These are phyloP conservation scores for Zaprionus gabonicus DNA, from an alignment of 1,140 invertebrate genomes.

Conservation along the genomic window DNA sequence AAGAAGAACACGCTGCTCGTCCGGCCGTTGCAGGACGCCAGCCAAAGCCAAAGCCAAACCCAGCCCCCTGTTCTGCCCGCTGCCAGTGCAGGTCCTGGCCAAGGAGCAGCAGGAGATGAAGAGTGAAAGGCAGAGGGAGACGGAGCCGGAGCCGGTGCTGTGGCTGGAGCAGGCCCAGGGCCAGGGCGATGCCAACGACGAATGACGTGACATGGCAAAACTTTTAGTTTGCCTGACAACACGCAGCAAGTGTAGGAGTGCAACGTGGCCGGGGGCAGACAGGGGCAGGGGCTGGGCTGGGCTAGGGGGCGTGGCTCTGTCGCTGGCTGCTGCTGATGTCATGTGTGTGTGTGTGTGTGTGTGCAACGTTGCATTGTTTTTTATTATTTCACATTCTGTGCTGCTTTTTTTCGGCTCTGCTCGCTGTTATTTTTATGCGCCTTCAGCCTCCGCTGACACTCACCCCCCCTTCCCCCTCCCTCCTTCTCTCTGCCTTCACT, in stretches of 20 bases:
- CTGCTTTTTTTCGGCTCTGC: slow-evolving; percentile 38
- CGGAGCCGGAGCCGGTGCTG: neutral
- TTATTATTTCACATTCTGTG: slow-evolving; percentile 20
- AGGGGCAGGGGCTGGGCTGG: slow-evolving; percentile 3
- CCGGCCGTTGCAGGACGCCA: slow-evolving; percentile 44
- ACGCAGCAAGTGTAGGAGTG: slow-evolving; percentile 53
- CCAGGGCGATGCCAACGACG: slow-evolving; percentile 48
- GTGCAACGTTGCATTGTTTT: slow-evolving; percentile 46
- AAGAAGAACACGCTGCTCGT: slow-evolving; percentile 37
- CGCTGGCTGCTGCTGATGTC: slow-evolving; percentile 36
- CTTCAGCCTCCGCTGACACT: slow-evolving; percentile 43
- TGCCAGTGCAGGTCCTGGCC: slow-evolving; percentile 3
- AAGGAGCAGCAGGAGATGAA: slow-evolving; percentile 8
- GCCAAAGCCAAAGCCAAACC: slow-evolving; percentile 38
- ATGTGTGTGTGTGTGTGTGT: slow-evolving; percentile 38
- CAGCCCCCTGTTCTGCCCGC: neutral
- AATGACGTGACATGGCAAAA: slow-evolving; percentile 81
- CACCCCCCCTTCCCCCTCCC: too few species aligned
- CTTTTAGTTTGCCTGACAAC: slow-evolving; percentile 71
- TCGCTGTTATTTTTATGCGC: slow-evolving; percentile 66
- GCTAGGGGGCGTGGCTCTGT: slow-evolving; percentile 58
- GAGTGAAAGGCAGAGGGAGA: neutral
- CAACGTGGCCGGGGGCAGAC: slow-evolving; percentile 1
- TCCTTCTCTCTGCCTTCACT: slow-evolving; percentile 3
- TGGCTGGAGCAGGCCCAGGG: slow-evolving; percentile 7